These are phyloP conservation scores for Sympetrum striolatum DNA, from an alignment of 2,888 invertebrate genomes.

Conservation along the genomic window DNA sequence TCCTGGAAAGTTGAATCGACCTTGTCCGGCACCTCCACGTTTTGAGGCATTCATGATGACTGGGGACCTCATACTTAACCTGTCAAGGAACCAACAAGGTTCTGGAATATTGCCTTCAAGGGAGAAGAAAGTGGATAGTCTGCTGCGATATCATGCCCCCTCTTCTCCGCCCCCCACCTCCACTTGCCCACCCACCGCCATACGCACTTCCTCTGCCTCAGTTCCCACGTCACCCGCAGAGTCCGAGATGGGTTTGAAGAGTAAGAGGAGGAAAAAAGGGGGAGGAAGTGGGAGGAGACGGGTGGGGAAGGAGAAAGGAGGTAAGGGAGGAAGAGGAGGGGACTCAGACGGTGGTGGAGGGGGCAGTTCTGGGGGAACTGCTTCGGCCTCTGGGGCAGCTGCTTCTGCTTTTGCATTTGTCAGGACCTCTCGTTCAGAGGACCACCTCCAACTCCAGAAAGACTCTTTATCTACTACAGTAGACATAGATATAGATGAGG, in stretches of 20 bases:
- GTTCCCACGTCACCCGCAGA: constrained; percentile 39
- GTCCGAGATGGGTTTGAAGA: constrained; percentile 27
- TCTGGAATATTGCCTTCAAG: constrained; percentile 66
- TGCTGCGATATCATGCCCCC: constrained; percentile 44
- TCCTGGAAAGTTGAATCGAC: constrained; percentile 57
- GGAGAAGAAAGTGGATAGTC: constrained; percentile 65
- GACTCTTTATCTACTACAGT: constrained; percentile 79
- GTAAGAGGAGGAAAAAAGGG: constrained; percentile 34
- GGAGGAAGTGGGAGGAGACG: background rate
- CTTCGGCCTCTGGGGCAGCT: constrained; percentile 60
- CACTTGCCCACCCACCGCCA: constrained; percentile 60
- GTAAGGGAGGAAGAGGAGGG: constrained; percentile 47
- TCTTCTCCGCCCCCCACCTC: constrained; percentile 58
- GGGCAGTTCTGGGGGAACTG: constrained; percentile 56
- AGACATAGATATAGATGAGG: constrained; percentile 91
- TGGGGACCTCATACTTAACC: constrained; percentile 92
- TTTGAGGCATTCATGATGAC: constrained; percentile 98
- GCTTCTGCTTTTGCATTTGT: constrained; percentile 64
- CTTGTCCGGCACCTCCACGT: constrained; percentile 58
- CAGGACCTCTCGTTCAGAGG: constrained; percentile 89
- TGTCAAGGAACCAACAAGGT: constrained; percentile 80
- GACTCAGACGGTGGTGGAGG: constrained; percentile 53
- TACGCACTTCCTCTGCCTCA: constrained; percentile 32
- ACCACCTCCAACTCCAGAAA: constrained; percentile 84
- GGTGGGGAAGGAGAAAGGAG: background rate